Conservation (phyloP, 2,888 invertebrate genomes). For the Bhutanitis thaidina region DNA sequence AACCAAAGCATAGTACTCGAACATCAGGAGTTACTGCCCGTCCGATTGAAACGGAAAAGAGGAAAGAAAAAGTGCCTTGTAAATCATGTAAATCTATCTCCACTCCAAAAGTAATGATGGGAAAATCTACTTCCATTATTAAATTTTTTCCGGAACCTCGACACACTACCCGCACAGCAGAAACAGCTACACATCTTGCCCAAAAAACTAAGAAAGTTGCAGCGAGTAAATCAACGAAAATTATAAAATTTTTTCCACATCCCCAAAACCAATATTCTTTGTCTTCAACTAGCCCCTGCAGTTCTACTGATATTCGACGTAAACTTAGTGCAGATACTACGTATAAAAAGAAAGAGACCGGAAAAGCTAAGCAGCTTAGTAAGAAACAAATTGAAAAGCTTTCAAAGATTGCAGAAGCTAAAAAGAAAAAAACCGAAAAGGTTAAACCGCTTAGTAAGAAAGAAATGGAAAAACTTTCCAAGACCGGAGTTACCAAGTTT, state of each 20-base stretch:
- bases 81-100: not conserved
- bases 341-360: no score
- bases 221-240: not conserved
- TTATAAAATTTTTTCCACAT: constrained; percentile 8
- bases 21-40: constrained; percentile 1
- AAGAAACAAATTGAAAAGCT: no score
- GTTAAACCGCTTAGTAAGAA: no score
- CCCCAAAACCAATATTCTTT: not conserved
- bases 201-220: not conserved
- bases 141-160: constrained; percentile 6
- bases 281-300: no score
- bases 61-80: not conserved
- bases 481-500: no score
- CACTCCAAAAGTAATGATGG: not conserved
- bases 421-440: no score
- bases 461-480: no score
- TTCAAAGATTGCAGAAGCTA: no score
- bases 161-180: not conserved
- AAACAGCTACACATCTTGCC: not conserved
- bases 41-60: not conserved
- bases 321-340: no score
- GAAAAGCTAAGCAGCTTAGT: no score
- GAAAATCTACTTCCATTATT: constrained; percentile 4
- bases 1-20: constrained; percentile 3
- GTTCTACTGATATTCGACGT: no score